Percentiles rank a stretch among this genome's conserved stretches.
These are phyloP conservation scores for Eclectus roratus DNA, from an alignment of 2,113 vertebrate species.

Conservation along the genomic window DNA sequence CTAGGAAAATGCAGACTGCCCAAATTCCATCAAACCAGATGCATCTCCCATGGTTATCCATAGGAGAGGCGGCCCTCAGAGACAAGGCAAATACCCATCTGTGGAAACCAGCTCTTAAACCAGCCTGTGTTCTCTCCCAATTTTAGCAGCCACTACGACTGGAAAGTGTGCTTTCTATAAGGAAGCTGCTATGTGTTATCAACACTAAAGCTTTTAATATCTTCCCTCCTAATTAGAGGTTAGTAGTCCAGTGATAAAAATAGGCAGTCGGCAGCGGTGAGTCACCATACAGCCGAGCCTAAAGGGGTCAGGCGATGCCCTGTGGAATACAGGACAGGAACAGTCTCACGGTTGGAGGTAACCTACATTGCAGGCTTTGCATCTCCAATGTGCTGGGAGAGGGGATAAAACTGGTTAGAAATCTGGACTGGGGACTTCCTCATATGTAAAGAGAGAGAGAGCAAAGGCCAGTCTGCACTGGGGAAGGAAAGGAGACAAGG, in stretches of 20 bases:
- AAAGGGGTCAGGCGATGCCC: neutral
- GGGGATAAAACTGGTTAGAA: neutral
- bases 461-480: neutral
- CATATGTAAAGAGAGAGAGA: neutral
- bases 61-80: neutral
- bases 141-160: neutral
- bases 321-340: neutral
- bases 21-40: neutral
- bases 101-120: neutral
- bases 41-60: neutral
- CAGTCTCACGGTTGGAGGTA: neutral
- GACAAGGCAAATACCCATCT: neutral
- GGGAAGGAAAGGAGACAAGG: neutral
- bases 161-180: neutral
- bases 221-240: conserved; percentile 42
- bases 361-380: neutral
- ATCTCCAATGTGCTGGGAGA: accelerated
- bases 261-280: neutral
- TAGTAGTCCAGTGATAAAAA: conserved; percentile 50
- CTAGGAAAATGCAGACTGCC: neutral
- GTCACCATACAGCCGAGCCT: neutral
- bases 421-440: neutral
- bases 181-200: neutral
- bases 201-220: conserved; percentile 15
- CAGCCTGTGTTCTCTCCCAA: neutral